Percentiles rank a stretch among this genome's conserved stretches.
Evolutionary conservation across 2,888 invertebrate genomes (phyloP).

Genomic region (Steinernema hermaphroditum): DNA sequence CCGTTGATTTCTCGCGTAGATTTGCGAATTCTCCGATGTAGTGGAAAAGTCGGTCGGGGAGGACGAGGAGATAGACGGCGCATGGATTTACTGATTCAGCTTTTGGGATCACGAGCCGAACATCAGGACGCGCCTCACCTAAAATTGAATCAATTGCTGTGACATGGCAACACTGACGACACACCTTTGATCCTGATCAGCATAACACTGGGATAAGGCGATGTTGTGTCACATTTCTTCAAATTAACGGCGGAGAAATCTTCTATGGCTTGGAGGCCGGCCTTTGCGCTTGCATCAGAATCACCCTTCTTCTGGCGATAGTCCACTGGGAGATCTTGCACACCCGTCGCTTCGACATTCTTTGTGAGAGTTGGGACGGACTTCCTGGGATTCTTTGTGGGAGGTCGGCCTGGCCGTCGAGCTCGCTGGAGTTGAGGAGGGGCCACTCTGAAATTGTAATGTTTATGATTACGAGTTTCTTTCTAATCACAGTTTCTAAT

Average conservation of each 20-base stretch:
- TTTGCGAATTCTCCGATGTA: slow-evolving; percentile 51
- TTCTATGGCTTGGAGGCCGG: slow-evolving; percentile 37
- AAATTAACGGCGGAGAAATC: slow-evolving; percentile 44
- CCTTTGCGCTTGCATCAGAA: slow-evolving; percentile 35
- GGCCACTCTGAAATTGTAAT: background rate
- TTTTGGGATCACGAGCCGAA: slow-evolving; percentile 50
- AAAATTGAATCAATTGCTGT: background rate
- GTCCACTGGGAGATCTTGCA: slow-evolving; percentile 26
- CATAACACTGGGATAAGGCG: slow-evolving; percentile 55
- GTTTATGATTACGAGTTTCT: background rate
- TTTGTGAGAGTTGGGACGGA: slow-evolving; percentile 27
- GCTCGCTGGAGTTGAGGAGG: slow-evolving; percentile 19
- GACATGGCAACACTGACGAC: background rate
- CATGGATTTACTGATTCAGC: slow-evolving; percentile 4
- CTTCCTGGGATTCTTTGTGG: slow-evolving; percentile 26
- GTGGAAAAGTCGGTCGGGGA: slow-evolving; percentile 47
- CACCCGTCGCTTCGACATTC: slow-evolving; percentile 37
- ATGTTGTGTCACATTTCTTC: slow-evolving; percentile 43
- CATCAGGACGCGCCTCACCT: slow-evolving; percentile 43
- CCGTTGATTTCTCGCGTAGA: slow-evolving; percentile 54
- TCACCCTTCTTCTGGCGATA: slow-evolving; percentile 33
- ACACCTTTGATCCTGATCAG: slow-evolving; percentile 52
- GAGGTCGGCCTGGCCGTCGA: background rate
- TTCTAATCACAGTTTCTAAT: no score
- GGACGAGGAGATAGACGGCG: slow-evolving; percentile 48